phyloP scores from a whole-genome alignment of 64 coral and sea anemone species.

The Pocillopora damicornis region DNA sequence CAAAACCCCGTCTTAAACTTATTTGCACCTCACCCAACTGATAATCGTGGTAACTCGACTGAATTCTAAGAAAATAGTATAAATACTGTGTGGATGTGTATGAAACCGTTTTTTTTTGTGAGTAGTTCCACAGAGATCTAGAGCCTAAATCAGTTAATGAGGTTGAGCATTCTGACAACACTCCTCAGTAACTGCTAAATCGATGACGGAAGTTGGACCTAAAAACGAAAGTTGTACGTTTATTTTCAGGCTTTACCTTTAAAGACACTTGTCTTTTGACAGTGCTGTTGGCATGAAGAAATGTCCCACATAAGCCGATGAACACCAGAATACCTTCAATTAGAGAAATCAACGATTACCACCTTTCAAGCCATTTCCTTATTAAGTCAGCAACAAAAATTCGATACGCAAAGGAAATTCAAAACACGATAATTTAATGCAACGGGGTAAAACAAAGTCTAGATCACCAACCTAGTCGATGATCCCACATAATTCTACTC shows the following conservation, averaged over 20 bases:
- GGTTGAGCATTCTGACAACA: too few relatives aligned
- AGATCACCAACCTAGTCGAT: slow-evolving; percentile 76
- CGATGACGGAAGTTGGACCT: not conserved
- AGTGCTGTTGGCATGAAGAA: slow-evolving; percentile 96
- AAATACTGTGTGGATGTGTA: too few relatives aligned
- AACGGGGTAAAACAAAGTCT: not conserved
- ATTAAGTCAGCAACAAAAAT: not conserved
- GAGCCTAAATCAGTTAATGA: too few relatives aligned
- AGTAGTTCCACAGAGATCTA: too few relatives aligned
- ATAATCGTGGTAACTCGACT: too few relatives aligned
- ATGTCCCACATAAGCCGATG: slow-evolving; percentile 95
- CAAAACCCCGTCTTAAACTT: too few relatives aligned
- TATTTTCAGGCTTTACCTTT: slow-evolving; percentile 46
- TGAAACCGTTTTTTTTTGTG: too few relatives aligned
- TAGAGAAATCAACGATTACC: not conserved
- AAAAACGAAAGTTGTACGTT: not conserved
- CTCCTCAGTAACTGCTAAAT: too few relatives aligned
- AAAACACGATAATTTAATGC: not conserved
- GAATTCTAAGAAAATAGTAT: too few relatives aligned
- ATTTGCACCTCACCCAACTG: too few relatives aligned
- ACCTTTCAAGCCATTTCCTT: not conserved
- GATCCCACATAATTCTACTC: slow-evolving; percentile 99
- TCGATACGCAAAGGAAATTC: too few relatives aligned
- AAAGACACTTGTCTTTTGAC: slow-evolving; percentile 95
- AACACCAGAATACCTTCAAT: slow-evolving; percentile 89